Conservation (phyloP, 2,797 vertebrate genomes). For the Salmo trutta region DNA sequence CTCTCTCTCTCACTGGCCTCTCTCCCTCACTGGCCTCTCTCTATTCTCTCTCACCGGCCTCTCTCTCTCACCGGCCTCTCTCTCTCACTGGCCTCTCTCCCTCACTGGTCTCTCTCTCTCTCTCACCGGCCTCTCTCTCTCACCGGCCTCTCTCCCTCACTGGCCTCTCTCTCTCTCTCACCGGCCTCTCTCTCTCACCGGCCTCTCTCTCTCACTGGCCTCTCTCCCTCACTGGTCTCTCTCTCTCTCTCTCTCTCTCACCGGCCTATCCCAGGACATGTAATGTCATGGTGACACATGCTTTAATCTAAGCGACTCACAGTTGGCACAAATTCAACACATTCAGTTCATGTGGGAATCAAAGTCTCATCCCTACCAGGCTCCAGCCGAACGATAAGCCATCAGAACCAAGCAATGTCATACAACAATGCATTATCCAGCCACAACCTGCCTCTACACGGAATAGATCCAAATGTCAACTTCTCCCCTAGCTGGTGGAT, state of each 20-base stretch:
- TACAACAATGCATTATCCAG: background rate
- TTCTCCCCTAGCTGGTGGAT: slow-evolving; percentile 81
- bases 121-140: too few relatives aligned
- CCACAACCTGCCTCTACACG: background rate
- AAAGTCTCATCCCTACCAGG: background rate
- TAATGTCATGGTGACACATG: background rate
- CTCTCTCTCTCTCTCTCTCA: background rate
- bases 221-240: background rate
- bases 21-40: too few relatives aligned
- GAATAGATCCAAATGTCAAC: background rate
- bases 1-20: too few relatives aligned
- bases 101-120: background rate
- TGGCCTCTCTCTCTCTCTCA: background rate
- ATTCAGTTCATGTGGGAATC: background rate
- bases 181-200: background rate
- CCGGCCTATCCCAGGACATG: background rate
- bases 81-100: too few relatives aligned
- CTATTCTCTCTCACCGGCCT: background rate
- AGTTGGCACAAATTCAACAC: background rate
- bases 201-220: too few relatives aligned
- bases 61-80: background rate
- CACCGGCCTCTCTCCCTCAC: too few relatives aligned
- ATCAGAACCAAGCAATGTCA: background rate
- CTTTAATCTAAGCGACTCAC: background rate
- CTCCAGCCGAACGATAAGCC: background rate